phyloP scores from a whole-genome alignment of 2,113 vertebrate genomes.

The Fulica atra region DNA sequence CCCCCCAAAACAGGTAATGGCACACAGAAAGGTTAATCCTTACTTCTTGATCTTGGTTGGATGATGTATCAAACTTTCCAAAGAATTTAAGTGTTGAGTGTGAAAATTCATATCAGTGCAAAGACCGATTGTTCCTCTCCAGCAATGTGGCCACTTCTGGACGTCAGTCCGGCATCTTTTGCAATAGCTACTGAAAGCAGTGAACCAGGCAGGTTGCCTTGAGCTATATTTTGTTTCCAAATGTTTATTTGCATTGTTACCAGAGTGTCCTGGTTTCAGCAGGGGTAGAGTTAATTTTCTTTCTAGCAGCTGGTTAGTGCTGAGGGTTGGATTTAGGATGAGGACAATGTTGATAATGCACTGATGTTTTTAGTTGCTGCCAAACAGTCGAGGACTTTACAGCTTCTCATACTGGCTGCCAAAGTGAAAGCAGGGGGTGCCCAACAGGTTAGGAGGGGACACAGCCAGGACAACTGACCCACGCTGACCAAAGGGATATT shows the following conservation, averaged over 20 bases:
- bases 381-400: too few relatives aligned
- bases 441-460: too few relatives aligned
- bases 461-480: too few relatives aligned
- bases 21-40: not conserved
- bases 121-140: not conserved
- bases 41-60: not conserved
- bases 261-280: too few relatives aligned
- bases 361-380: too few relatives aligned
- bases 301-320: too few relatives aligned
- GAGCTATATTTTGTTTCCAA: not conserved
- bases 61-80: not conserved
- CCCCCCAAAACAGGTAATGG: not conserved
- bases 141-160: not conserved
- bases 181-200: not conserved
- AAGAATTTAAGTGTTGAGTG: not conserved
- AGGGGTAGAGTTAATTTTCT: too few relatives aligned
- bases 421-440: too few relatives aligned
- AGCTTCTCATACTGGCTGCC: too few relatives aligned
- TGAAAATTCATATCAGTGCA: not conserved
- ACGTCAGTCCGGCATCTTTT: not conserved
- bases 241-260: not conserved
- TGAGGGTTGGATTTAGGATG: too few relatives aligned
- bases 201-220: not conserved
- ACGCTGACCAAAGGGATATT: too few relatives aligned
- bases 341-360: too few relatives aligned